These are phyloP conservation scores for Hermatobates lingyangjiaoensis DNA, from an alignment of 1,140 invertebrate genomes.

Conservation along the genomic window DNA sequence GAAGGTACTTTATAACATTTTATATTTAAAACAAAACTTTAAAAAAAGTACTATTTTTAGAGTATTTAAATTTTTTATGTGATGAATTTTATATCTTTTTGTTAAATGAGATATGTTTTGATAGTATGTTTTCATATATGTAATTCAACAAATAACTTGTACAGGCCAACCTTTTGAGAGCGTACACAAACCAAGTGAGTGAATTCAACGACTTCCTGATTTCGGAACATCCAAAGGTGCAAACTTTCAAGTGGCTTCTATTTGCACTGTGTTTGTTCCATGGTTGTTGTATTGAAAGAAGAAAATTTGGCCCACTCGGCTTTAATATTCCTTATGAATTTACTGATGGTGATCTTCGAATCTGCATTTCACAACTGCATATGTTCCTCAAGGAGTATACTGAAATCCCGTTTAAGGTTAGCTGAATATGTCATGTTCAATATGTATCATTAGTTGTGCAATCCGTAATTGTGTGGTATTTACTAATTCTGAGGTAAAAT, in stretches of 20 bases:
- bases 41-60: neutral
- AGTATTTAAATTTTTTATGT: neutral
- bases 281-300: slow-evolving; percentile 41
- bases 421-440: no score
- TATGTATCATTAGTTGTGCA: no score
- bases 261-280: slow-evolving; percentile 55
- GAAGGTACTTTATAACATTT: neutral
- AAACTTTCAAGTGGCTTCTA: slow-evolving; percentile 38
- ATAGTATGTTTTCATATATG: neutral
- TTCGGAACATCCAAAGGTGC: slow-evolving; percentile 29
- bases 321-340: slow-evolving; percentile 62
- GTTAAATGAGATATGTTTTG: neutral
- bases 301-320: slow-evolving; percentile 51
- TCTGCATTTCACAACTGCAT: slow-evolving; percentile 46
- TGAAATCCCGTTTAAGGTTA: slow-evolving; percentile 40
- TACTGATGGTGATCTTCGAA: slow-evolving; percentile 50
- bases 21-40: neutral
- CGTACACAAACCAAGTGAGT: slow-evolving; percentile 31
- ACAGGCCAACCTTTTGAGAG: slow-evolving; percentile 41
- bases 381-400: slow-evolving; percentile 44
- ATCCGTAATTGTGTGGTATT: no score
- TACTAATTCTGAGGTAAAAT: no score
- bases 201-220: slow-evolving; percentile 35
- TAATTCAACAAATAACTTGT: neutral
- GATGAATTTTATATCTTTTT: neutral